Base-by-base conservation (phyloP, 35 echinoderm and acorn worm genomes). In the Patiria miniata region DNA sequence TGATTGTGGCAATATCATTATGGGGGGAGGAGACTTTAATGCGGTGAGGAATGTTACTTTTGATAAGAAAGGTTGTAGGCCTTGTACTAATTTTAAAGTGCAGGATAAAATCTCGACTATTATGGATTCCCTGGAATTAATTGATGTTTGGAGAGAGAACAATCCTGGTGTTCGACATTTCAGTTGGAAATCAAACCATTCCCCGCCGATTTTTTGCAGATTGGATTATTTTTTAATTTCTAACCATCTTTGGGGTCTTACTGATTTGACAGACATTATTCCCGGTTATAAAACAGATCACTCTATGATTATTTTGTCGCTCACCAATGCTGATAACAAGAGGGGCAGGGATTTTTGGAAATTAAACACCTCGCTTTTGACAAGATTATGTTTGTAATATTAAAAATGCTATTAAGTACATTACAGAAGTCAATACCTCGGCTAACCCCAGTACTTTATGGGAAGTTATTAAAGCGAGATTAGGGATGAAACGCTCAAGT, bases 331-430 rank as follows among this genome's bases (percentile, higher is more conserved):
- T 42, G 44, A 84, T 34, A 58, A 60, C 17, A 61, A 33, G 36
- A 84, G 82, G 39, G 82, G 82, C 22, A 58, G 76, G 54, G 65
- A 39, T 79, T 87, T 87, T 79, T 87, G 86, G 86, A 87, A 87
- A 52, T 78, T 80, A 5, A 87, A 87, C 2, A 57, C 29, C 2
- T 87, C 47, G 32, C 21, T 87, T 36, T 79, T 87, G 40, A 40
- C 39, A 77, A 78, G 39, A 54, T 15, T 77, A 87, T 78, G 61
- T 76, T 26, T 39, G 53, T 51, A 19, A 18, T 6, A 58, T 60
- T 14, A 87, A 55, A 55, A 78, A 87, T 14, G 22, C 28, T 56
- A 79, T 87, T 39, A 77, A 55, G 51, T 77, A 76, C 0, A 77
- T 77, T 10, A 79, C 34, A 30, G 34, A 78, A 30, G 50, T 51